Percentiles rank a stretch among this genome's conserved stretches.
Conservation (phyloP, 2,888 invertebrate species). For the Choristoneura rosaceana region DNA sequence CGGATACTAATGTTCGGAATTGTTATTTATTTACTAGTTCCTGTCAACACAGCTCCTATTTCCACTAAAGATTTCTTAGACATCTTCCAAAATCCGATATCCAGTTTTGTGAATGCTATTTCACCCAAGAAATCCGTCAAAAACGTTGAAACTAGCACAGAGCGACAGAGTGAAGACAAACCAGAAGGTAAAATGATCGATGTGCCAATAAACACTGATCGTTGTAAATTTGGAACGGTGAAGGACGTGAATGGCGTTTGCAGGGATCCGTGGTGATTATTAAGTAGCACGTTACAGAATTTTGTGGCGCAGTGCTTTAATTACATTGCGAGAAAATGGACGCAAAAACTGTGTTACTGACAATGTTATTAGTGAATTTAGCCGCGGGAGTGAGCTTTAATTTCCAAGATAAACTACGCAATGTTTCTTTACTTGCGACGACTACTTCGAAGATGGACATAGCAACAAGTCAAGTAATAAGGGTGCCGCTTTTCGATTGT, state of each 20-base stretch:
- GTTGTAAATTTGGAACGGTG: slow-evolving; percentile 55
- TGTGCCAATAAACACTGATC: slow-evolving; percentile 63
- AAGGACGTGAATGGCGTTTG: slow-evolving; percentile 71
- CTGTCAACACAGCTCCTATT: slow-evolving; percentile 57
- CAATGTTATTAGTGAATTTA: slow-evolving; percentile 52
- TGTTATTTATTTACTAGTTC: slow-evolving; percentile 61
- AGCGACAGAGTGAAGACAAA: slow-evolving; percentile 41
- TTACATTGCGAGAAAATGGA: slow-evolving; percentile 64
- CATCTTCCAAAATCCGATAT: slow-evolving; percentile 72
- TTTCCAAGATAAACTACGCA: slow-evolving; percentile 61
- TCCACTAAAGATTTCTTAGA: slow-evolving; percentile 61
- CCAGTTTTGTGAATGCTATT: slow-evolving; percentile 60
- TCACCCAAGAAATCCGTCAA: slow-evolving; percentile 30
- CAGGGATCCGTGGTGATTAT: slow-evolving; percentile 68
- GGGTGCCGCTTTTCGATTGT: slow-evolving; percentile 66
- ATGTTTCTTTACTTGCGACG: slow-evolving; percentile 45
- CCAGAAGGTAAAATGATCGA: slow-evolving; percentile 63
- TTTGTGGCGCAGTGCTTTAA: slow-evolving; percentile 59
- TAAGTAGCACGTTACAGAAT: slow-evolving; percentile 43
- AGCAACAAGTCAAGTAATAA: slow-evolving; percentile 65
- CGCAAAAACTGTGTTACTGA: slow-evolving; percentile 58
- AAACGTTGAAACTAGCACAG: slow-evolving; percentile 25
- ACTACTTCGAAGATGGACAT: slow-evolving; percentile 49
- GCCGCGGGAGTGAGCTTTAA: slow-evolving; percentile 57
- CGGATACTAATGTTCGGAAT: slow-evolving; percentile 67